phyloP scores from a whole-genome alignment of 2,113 vertebrate genomes.

The Rallus limicola region DNA sequence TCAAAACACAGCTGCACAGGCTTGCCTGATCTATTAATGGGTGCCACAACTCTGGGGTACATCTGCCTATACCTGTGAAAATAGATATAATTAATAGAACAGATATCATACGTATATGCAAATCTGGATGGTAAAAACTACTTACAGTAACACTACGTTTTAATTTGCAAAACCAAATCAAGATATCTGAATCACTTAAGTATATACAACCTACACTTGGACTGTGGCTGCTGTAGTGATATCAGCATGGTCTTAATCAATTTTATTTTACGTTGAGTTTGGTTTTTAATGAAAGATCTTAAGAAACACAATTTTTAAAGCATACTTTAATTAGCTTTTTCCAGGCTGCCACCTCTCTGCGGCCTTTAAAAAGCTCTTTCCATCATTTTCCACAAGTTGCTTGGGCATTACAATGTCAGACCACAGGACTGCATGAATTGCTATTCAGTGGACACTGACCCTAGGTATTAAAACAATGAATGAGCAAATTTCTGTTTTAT shows the following conservation, averaged over 20 bases:
- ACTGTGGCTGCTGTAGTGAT: background rate
- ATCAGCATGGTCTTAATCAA: background rate
- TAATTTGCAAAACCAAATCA: conserved; percentile 45
- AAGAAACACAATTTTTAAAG: background rate
- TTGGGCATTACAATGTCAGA: background rate
- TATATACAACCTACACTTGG: background rate
- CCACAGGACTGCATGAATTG: background rate
- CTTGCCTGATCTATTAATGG: conserved; percentile 72
- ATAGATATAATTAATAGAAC: conserved; percentile 82
- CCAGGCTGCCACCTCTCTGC: background rate
- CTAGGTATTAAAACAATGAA: background rate
- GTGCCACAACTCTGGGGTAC: conserved; percentile 62
- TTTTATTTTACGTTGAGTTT: background rate
- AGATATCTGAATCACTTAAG: background rate
- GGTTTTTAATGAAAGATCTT: background rate
- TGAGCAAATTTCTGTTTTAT: background rate
- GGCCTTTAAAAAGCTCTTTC: background rate
- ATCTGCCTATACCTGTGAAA: conserved; percentile 80
- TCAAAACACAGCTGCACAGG: conserved; percentile 84
- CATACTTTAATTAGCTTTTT: background rate
- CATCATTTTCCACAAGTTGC: background rate
- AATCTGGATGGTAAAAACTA: conserved; percentile 71
- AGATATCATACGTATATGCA: conserved; percentile 75
- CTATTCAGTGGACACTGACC: background rate
- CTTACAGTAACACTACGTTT: conserved; percentile 33